These are phyloP conservation scores for Muraenolepis orangiensis DNA, from an alignment of 2,797 vertebrate genomes.

Conservation along the genomic window DNA sequence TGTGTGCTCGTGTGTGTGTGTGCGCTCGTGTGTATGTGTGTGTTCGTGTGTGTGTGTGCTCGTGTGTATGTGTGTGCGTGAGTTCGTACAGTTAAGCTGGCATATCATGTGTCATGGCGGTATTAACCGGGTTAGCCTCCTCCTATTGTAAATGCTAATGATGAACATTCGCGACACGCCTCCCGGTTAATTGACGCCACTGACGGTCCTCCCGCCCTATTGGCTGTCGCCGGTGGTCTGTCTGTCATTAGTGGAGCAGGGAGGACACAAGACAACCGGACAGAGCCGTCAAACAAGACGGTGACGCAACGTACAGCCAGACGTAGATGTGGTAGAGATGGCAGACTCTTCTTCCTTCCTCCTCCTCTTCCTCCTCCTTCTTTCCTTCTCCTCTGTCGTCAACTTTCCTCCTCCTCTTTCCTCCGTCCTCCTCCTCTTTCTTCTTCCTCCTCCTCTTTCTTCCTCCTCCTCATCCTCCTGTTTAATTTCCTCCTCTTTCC, in stretches of 20 bases:
- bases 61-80: conserved; percentile 6
- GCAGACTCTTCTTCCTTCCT: too few relatives aligned
- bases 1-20: conserved; percentile 10
- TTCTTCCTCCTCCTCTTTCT: too few relatives aligned
- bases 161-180: conserved; percentile 31
- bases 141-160: conserved; percentile 32
- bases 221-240: conserved; percentile 18
- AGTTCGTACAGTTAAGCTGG: neutral
- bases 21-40: conserved; percentile 1
- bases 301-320: neutral
- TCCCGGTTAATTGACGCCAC: conserved; percentile 20
- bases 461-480: too few relatives aligned
- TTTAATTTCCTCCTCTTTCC: too few relatives aligned
- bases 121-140: conserved; percentile 40
- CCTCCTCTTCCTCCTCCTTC: too few relatives aligned
- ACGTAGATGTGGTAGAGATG: neutral
- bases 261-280: neutral
- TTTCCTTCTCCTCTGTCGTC: too few relatives aligned
- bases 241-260: neutral
- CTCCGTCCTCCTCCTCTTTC: too few relatives aligned
- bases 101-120: conserved; percentile 24
- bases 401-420: too few relatives aligned
- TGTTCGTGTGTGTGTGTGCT: neutral
- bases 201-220: conserved; percentile 11
- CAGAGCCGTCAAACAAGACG: neutral